Evolutionary conservation across 2,113 vertebrate species (phyloP).

Genomic region (Trogon melanurus): DNA sequence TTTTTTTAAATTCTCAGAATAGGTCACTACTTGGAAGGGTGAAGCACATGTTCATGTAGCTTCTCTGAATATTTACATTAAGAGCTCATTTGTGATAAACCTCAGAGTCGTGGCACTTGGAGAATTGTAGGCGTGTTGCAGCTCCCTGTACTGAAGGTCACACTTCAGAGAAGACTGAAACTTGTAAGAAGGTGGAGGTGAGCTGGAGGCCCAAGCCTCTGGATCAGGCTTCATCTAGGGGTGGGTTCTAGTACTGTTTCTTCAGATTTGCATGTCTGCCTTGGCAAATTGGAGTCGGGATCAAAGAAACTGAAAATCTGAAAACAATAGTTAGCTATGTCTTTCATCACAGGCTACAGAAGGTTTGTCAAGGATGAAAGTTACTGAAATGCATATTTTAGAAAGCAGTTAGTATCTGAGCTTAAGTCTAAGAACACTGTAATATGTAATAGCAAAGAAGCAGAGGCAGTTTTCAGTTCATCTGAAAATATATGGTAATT

Average conservation of each 20-base stretch:
- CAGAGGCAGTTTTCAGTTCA: neutral
- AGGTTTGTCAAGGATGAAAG: neutral
- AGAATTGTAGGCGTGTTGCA: neutral
- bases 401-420: neutral
- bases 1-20: neutral
- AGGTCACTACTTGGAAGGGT: neutral
- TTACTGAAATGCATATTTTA: neutral
- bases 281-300: neutral
- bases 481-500: neutral
- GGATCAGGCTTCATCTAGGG: neutral
- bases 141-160: neutral
- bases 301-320: neutral
- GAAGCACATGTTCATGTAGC: neutral
- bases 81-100: neutral
- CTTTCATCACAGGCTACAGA: neutral
- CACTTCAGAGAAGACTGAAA: neutral
- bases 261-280: neutral
- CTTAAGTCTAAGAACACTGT: neutral
- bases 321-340: neutral
- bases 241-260: neutral
- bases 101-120: neutral
- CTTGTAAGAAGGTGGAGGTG: neutral
- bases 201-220: neutral
- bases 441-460: neutral
- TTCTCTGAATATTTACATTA: neutral